Evolutionary conservation across 2,888 invertebrate genomes (phyloP).

Genomic region (Drosophila ustulata): DNA sequence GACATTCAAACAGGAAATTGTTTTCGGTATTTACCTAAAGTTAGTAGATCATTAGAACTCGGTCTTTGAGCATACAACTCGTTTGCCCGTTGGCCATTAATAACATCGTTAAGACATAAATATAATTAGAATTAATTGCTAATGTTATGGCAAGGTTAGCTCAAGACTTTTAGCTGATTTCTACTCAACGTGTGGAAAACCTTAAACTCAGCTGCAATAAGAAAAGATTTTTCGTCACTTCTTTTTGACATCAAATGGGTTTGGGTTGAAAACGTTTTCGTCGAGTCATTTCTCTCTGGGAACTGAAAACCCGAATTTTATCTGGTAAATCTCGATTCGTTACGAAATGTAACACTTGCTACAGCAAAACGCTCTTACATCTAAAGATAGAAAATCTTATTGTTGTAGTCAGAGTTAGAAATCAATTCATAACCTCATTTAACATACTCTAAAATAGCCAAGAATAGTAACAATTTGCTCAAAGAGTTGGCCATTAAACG

Average conservation of each 20-base stretch:
- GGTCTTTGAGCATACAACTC: constrained; percentile 23
- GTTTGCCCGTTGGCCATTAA: constrained; percentile 56
- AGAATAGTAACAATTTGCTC: neutral
- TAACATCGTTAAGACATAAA: constrained; percentile 57
- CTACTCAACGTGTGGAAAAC: constrained; percentile 3
- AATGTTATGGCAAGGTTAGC: constrained; percentile 52
- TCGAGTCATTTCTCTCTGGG: constrained; percentile 63
- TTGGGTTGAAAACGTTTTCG: constrained; percentile 31
- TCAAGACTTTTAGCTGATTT: constrained; percentile 9
- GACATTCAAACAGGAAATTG: constrained; percentile 71
- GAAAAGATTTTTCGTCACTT: constrained; percentile 2
- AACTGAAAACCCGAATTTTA: constrained; percentile 30
- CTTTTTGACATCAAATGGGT: constrained; percentile 59
- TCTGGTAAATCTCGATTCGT: constrained; percentile 8
- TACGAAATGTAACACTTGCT: constrained; percentile 3
- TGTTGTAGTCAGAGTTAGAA: constrained; percentile 2
- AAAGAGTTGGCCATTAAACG: neutral
- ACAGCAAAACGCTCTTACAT: constrained; percentile 6
- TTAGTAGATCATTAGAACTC: constrained; percentile 68
- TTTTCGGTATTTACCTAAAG: constrained; percentile 31
- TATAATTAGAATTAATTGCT: constrained; percentile 39
- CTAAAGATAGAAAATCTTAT: constrained; percentile 4
- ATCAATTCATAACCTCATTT: constrained; percentile 10
- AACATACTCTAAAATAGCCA: neutral
- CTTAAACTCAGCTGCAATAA: constrained; percentile 3